phyloP scores from a whole-genome alignment of 2,888 invertebrate species.

The Desoria tigrina region DNA sequence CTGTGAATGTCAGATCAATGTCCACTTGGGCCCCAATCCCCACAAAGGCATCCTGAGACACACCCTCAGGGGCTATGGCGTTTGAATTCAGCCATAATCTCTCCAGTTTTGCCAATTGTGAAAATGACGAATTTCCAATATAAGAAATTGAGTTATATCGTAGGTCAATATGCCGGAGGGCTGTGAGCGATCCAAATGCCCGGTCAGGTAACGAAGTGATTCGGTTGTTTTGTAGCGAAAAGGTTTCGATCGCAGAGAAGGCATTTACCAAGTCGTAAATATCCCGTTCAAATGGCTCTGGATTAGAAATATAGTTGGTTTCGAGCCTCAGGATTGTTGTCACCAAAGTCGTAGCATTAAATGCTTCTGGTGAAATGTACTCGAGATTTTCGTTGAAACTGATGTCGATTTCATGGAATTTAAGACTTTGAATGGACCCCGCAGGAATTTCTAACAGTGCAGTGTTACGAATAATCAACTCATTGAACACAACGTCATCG shows the following conservation, averaged over 20 bases:
- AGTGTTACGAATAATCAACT: conserved; percentile 4
- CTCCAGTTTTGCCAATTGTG: neutral
- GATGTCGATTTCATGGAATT: conserved; percentile 13
- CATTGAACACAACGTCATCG: conserved; percentile 2
- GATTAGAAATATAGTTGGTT: neutral
- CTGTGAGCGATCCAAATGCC: neutral
- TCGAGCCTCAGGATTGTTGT: neutral
- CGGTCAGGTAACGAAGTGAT: neutral
- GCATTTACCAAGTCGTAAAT: conserved; percentile 11
- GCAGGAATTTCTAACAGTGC: conserved; percentile 10
- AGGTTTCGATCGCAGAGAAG: neutral
- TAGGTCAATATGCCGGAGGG: neutral
- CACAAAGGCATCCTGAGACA: neutral
- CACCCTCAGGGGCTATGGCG: neutral
- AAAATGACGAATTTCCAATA: neutral
- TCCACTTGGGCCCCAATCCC: neutral
- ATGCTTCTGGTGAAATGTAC: conserved; percentile 12
- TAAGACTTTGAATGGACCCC: conserved; percentile 3
- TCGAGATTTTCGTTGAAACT: conserved; percentile 3
- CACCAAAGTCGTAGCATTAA: conserved; percentile 5
- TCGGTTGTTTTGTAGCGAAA: neutral
- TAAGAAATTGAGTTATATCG: neutral
- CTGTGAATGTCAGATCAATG: conserved; percentile 1
- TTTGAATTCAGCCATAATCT: neutral
- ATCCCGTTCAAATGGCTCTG: conserved; percentile 5